Percentiles rank a stretch among this genome's conserved stretches.
These are phyloP conservation scores for Lynx canadensis DNA, from an alignment of 2,113 vertebrate species.

Conservation along the genomic window DNA sequence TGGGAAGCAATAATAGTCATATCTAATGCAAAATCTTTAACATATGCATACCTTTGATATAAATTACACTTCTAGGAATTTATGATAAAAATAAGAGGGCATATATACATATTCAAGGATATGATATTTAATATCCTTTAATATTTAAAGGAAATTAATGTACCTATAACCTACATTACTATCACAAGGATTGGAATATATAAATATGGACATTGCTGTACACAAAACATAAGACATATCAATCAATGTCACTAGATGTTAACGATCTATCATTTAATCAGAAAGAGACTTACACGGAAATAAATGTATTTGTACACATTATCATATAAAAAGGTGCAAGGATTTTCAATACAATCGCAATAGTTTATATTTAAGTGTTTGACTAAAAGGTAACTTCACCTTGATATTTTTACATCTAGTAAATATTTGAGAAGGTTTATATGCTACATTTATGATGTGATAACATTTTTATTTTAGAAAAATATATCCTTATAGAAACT, in stretches of 20 bases:
- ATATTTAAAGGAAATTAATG: background rate
- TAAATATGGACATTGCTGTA: background rate
- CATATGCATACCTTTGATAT: background rate
- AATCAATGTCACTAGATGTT: background rate
- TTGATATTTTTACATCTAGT: background rate
- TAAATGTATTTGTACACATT: background rate
- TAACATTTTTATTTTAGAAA: background rate
- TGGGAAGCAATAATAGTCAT: background rate
- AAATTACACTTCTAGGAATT: background rate
- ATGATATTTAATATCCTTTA: background rate
- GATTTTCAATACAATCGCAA: background rate
- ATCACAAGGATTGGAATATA: background rate
- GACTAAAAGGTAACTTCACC: background rate
- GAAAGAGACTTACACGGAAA: background rate
- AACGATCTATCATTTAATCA: background rate
- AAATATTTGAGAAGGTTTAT: background rate
- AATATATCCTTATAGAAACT: background rate
- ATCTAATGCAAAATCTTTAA: background rate
- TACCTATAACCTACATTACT: background rate
- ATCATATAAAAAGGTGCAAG: background rate
- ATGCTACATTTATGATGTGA: background rate
- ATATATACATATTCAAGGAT: background rate
- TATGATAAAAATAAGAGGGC: background rate
- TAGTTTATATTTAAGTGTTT: background rate
- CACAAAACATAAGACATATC: fast-evolving